These are phyloP conservation scores for Diadegma fenestrale DNA, from an alignment of 2,888 invertebrate species.

Conservation along the genomic window DNA sequence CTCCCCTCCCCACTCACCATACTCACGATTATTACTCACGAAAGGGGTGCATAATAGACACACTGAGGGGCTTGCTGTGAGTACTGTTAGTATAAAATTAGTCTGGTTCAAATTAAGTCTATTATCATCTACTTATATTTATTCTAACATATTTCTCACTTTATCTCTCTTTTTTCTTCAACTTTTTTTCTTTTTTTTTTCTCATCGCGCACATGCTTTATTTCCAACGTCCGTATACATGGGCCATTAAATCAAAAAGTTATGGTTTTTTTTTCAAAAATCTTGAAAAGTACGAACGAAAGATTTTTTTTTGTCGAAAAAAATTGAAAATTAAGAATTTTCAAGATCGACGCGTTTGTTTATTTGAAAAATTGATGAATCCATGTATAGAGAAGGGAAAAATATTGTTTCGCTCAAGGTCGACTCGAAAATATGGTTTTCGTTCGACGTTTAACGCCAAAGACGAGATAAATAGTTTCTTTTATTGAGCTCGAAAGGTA, in stretches of 20 bases:
- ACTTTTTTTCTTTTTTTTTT: constrained; percentile 6
- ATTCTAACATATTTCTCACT: constrained; percentile 11
- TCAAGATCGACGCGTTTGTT: background rate
- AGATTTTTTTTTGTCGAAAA: background rate
- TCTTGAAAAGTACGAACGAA: background rate
- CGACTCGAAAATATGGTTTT: background rate
- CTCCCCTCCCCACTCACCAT: constrained; percentile 69
- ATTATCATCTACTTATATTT: constrained; percentile 43
- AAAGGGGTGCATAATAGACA: constrained; percentile 82
- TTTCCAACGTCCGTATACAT: background rate
- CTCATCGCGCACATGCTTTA: constrained; percentile 14
- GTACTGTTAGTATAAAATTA: constrained; percentile 83
- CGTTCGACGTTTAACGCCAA: background rate
- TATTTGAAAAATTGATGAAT: background rate
- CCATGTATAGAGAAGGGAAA: constrained; percentile 8
- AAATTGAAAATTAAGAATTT: background rate
- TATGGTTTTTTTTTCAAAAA: background rate
- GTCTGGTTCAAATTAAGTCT: constrained; percentile 68
- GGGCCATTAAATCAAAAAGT: background rate
- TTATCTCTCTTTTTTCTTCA: background rate
- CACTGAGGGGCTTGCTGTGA: constrained; percentile 85
- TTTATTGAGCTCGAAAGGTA: background rate
- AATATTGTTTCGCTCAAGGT: background rate
- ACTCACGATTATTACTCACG: constrained; percentile 70
- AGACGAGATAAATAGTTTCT: constrained; percentile 2